These are phyloP conservation scores for Augiades crinisus DNA, from an alignment of 2,888 invertebrate genomes.

Conservation along the genomic window DNA sequence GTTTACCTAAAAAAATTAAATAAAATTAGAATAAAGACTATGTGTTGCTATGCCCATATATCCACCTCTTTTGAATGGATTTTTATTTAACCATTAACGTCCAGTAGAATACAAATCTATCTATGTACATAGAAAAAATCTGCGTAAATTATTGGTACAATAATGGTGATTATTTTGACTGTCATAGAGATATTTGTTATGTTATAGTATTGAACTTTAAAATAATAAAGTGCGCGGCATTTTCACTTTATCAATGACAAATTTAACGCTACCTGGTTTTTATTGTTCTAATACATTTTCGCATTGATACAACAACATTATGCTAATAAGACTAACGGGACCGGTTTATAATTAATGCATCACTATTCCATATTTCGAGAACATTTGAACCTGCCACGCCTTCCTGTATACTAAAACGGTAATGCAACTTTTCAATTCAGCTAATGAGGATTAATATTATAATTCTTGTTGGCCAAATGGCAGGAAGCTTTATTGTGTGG, in stretches of 20 bases:
- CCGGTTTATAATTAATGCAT: conserved; percentile 15
- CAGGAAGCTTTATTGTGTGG: conserved; percentile 57
- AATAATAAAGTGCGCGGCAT: conserved; percentile 7
- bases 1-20: no score
- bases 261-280: conserved; percentile 14
- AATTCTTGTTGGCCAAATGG: conserved; percentile 19
- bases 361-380: conserved; percentile 7
- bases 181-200: conserved; percentile 12
- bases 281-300: conserved; percentile 5
- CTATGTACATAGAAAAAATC: background rate
- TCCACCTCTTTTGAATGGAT: no score
- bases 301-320: conserved; percentile 4
- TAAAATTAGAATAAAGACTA: no score
- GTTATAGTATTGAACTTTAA: conserved; percentile 14
- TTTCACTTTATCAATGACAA: conserved; percentile 20
- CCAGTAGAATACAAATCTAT: background rate
- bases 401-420: conserved; percentile 27
- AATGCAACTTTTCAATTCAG: conserved; percentile 24
- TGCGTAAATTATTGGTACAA: background rate
- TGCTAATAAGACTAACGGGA: conserved; percentile 14
- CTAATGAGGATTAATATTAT: conserved; percentile 15
- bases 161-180: conserved; percentile 1
- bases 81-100: background rate
- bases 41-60: no score
- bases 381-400: conserved; percentile 17